These are phyloP conservation scores for Conus ventricosus DNA, from an alignment of 1,140 invertebrate genomes.

Conservation along the genomic window DNA sequence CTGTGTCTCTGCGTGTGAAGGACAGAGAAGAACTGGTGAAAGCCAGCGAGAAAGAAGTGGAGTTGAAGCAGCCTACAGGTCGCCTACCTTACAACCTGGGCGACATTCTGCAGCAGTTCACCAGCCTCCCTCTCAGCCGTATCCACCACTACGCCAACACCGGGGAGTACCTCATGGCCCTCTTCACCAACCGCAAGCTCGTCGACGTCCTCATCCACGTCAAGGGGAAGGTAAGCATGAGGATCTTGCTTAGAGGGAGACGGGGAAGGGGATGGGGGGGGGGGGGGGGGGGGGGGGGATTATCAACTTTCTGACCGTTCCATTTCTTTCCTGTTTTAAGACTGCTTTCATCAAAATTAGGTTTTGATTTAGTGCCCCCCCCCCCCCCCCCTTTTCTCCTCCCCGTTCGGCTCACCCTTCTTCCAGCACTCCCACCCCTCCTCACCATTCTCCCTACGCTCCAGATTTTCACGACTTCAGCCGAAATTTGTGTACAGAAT, in stretches of 20 bases:
- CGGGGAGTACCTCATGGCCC: conserved; percentile 45
- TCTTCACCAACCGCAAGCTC: conserved; percentile 48
- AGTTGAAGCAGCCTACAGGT: not conserved
- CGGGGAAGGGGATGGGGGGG: not conserved
- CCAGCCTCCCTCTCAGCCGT: conserved; percentile 41
- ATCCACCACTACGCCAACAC: conserved; percentile 50
- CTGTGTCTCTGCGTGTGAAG: not conserved
- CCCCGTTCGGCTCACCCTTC: too few relatives aligned
- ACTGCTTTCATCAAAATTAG: too few relatives aligned
- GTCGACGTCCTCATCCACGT: conserved; percentile 55
- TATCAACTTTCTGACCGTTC: too few relatives aligned
- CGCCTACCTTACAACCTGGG: conserved; percentile 24
- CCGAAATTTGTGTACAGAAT: too few relatives aligned
- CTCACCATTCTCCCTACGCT: too few relatives aligned
- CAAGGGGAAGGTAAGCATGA: conserved; percentile 29
- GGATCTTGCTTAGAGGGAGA: not conserved
- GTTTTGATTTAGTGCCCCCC: too few relatives aligned
- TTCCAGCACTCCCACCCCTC: too few relatives aligned
- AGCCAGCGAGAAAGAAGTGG: not conserved
- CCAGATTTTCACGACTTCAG: too few relatives aligned
- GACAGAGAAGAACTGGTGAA: not conserved
- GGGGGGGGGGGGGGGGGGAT: not conserved
- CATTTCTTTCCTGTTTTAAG: too few relatives aligned
- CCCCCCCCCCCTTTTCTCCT: too few relatives aligned
- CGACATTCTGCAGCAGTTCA: conserved; percentile 43